phyloP scores from a whole-genome alignment of 2,888 invertebrate species.

The Cheilosia soror region DNA sequence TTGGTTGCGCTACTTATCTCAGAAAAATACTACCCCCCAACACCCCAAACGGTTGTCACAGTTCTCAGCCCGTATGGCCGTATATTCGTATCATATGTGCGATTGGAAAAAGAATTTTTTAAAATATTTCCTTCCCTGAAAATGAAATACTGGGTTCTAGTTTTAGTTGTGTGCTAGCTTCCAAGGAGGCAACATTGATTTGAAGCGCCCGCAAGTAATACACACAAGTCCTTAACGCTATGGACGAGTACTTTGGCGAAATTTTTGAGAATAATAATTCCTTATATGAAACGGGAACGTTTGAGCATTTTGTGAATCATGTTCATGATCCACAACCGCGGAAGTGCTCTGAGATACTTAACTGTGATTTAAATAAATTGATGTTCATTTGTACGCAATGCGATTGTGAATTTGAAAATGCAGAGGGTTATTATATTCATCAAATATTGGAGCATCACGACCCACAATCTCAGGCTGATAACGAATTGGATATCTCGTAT shows the following conservation, averaged over 20 bases:
- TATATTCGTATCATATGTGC: neutral
- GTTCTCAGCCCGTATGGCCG: neutral
- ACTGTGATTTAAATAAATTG: constrained; percentile 72
- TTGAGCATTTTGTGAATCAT: constrained; percentile 63
- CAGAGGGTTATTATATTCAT: constrained; percentile 61
- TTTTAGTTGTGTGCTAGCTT: constrained; percentile 67
- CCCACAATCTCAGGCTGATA: constrained; percentile 24
- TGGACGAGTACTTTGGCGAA: constrained; percentile 61
- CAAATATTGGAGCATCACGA: constrained; percentile 65
- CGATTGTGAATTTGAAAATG: constrained; percentile 65
- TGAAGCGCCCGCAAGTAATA: neutral
- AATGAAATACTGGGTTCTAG: constrained; percentile 68
- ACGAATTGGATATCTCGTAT: constrained; percentile 55
- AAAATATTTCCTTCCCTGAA: constrained; percentile 54
- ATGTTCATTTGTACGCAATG: constrained; percentile 71
- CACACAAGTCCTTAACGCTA: constrained; percentile 25
- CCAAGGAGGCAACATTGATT: constrained; percentile 56
- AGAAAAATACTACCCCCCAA: constrained; percentile 20
- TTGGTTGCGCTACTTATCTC: constrained; percentile 32
- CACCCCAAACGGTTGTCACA: neutral
- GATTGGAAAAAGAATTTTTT: constrained; percentile 41
- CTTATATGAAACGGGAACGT: constrained; percentile 56
- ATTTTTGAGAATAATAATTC: constrained; percentile 61
- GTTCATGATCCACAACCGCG: constrained; percentile 69
- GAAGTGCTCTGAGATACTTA: constrained; percentile 67